Conservation (phyloP, 2,888 invertebrate genomes). For the Spialia ferax region DNA sequence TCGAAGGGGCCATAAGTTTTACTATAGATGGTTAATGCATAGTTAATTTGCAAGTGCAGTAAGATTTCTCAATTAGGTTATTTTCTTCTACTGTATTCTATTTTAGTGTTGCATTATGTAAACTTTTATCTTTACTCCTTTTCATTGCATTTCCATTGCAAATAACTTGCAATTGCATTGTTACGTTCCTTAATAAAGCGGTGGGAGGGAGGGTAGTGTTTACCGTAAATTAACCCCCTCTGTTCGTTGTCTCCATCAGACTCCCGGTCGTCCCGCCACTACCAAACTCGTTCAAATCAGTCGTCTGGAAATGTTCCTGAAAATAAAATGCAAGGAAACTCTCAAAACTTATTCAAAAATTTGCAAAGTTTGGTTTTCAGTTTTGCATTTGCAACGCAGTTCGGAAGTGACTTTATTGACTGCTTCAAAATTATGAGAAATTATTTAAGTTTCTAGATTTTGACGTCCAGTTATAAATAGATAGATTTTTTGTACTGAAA, state of each 20-base stretch:
- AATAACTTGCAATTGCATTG: conserved; percentile 5
- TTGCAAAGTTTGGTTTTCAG: not conserved
- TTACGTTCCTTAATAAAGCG: not conserved
- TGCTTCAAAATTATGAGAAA: not conserved
- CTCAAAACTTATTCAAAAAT: not conserved
- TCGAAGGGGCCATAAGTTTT: no score
- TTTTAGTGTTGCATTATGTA: no score
- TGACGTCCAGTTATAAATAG: no score
- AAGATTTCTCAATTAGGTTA: no score
- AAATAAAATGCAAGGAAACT: not conserved
- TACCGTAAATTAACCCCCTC: not conserved
- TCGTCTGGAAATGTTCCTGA: not conserved
- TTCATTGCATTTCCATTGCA: not conserved
- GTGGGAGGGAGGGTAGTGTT: not conserved
- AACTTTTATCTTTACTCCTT: no score
- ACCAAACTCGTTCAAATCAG: not conserved
- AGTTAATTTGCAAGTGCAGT: no score
- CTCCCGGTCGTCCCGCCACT: not conserved
- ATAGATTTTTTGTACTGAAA: no score
- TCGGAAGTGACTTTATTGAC: not conserved
- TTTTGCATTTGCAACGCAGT: not conserved
- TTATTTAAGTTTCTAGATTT: no score
- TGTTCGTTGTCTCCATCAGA: not conserved
- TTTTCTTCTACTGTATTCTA: no score
- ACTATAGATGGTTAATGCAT: no score